phyloP scores from a whole-genome alignment of 2,888 invertebrate genomes.

The Cataglyphis albicans region DNA sequence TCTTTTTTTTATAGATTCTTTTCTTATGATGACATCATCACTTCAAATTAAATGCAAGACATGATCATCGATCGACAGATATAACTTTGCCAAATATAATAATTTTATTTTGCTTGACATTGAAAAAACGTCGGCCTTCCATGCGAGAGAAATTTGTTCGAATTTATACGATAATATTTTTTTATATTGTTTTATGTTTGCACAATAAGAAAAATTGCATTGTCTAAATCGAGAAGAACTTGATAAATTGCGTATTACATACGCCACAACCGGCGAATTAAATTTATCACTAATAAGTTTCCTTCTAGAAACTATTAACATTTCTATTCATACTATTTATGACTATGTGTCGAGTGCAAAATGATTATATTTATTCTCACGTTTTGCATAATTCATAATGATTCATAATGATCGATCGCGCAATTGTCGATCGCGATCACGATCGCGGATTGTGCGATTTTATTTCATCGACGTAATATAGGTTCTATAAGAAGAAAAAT shows the following conservation, averaged over 20 bases:
- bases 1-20: slow-evolving; percentile 50
- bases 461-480: background rate
- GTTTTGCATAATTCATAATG: background rate
- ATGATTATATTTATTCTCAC: slow-evolving; percentile 19
- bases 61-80: slow-evolving; percentile 34
- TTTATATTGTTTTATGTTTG: background rate
- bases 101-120: background rate
- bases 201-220: background rate
- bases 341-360: background rate
- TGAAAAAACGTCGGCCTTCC: too few relatives aligned
- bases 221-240: background rate
- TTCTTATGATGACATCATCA: slow-evolving; percentile 68
- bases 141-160: background rate
- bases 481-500: background rate
- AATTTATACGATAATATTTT: background rate
- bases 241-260: slow-evolving; percentile 23
- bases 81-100: slow-evolving; percentile 5
- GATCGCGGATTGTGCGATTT: background rate
- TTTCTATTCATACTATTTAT: slow-evolving; percentile 37
- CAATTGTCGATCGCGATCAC: too few relatives aligned
- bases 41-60: slow-evolving; percentile 40
- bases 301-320: background rate
- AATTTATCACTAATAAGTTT: slow-evolving; percentile 18
- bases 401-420: slow-evolving; percentile 12
- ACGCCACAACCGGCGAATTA: slow-evolving; percentile 7